Evolutionary conservation across 2,888 invertebrate species (phyloP).

Genomic region (Salticus scenicus): DNA sequence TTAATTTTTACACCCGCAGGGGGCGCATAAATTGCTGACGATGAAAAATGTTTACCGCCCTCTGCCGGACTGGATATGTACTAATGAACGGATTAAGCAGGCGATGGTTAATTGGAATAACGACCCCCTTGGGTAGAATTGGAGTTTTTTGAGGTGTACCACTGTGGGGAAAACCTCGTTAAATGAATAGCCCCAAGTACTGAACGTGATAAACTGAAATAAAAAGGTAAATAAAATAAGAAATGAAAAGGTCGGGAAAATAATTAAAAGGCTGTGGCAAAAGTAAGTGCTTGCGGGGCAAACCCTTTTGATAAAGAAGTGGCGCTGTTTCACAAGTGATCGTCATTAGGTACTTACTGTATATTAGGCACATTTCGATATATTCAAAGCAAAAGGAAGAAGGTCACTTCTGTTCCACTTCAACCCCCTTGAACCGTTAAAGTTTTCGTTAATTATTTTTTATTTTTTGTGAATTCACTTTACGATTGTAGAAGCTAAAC

Average conservation of each 20-base stretch:
- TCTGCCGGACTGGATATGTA: slow-evolving; percentile 32
- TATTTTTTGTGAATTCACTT: background rate
- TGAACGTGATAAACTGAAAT: slow-evolving; percentile 24
- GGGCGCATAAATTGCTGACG: slow-evolving; percentile 53
- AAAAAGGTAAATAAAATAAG: background rate
- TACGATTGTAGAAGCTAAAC: too few species aligned
- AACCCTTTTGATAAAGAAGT: background rate
- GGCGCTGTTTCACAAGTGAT: background rate
- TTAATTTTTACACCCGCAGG: slow-evolving; percentile 49
- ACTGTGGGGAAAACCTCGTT: slow-evolving; percentile 21
- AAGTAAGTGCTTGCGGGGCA: background rate
- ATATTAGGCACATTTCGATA: background rate
- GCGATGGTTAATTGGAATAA: slow-evolving; percentile 57
- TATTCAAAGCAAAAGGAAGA: background rate
- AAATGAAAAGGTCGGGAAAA: background rate
- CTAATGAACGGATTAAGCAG: slow-evolving; percentile 34
- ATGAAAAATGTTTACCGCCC: slow-evolving; percentile 38
- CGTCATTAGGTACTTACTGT: background rate
- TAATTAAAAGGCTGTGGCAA: slow-evolving; percentile 18
- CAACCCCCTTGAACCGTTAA: background rate
- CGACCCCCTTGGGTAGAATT: slow-evolving; percentile 54
- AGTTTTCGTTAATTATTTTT: background rate
- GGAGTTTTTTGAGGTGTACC: slow-evolving; percentile 35
- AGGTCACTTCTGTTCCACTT: background rate
- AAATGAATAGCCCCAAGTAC: slow-evolving; percentile 20